Percentiles rank a stretch among this genome's conserved stretches.
phyloP scores from a whole-genome alignment of 2,113 vertebrate genomes.

The Apaloderma vittatum region DNA sequence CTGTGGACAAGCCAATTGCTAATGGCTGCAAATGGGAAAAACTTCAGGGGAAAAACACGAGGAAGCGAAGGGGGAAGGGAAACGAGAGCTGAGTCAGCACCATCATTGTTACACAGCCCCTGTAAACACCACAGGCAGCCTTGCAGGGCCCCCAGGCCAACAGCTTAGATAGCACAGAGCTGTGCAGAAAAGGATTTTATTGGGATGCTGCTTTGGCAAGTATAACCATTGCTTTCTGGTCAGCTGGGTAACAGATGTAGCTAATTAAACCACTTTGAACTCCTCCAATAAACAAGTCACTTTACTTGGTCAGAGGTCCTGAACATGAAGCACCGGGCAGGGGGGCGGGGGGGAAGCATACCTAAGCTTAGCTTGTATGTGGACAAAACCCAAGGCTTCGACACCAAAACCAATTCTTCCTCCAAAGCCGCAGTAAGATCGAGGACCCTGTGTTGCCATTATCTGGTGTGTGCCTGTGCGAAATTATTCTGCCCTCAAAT shows the following conservation, averaged over 20 bases:
- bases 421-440: not conserved
- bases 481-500: not conserved
- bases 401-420: not conserved
- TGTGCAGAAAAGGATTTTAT: not conserved
- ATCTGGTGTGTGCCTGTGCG: rapidly evolving
- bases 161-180: not conserved
- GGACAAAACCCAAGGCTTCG: not conserved
- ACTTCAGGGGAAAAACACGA: conserved; percentile 37
- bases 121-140: conserved; percentile 49
- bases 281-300: conserved; percentile 49
- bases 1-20: conserved; percentile 31
- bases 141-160: conserved; percentile 42
- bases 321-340: not conserved
- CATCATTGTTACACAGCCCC: conserved; percentile 39
- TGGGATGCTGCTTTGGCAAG: conserved; percentile 34
- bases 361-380: not conserved
- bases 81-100: conserved; percentile 62
- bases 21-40: conserved; percentile 61
- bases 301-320: conserved; percentile 23
- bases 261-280: conserved; percentile 51
- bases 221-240: not conserved
- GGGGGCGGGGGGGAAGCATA: too few relatives aligned
- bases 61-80: conserved; percentile 52
- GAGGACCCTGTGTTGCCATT: not conserved
- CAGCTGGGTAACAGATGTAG: conserved; percentile 60